phyloP scores from a whole-genome alignment of 2,113 vertebrate genomes.

The Columba livia region DNA sequence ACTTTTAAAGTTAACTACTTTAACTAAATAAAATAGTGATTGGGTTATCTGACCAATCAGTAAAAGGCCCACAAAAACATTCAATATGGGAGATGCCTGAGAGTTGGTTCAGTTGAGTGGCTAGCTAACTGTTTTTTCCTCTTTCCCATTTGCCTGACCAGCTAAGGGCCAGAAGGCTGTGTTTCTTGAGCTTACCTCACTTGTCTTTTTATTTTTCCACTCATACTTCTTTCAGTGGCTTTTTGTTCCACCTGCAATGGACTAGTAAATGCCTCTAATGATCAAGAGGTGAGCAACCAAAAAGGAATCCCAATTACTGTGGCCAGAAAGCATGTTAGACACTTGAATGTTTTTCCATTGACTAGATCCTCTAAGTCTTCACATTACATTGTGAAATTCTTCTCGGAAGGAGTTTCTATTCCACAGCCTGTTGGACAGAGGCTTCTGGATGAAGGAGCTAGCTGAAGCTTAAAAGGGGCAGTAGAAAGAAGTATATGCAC shows the following conservation, averaged over 20 bases:
- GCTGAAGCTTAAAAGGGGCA: not conserved
- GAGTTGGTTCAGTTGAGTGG: not conserved
- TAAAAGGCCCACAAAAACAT: not conserved
- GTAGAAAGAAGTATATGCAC: not conserved
- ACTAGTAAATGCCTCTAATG: not conserved
- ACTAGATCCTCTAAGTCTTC: not conserved
- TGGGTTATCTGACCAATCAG: not conserved
- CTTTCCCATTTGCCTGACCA: not conserved
- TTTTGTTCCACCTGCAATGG: not conserved
- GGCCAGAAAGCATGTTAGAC: not conserved
- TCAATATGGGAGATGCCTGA: not conserved
- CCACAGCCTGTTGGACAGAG: not conserved
- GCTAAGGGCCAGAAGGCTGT: not conserved
- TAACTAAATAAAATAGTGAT: not conserved
- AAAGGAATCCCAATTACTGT: not conserved
- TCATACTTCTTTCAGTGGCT: not conserved
- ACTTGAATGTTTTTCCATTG: not conserved
- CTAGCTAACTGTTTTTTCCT: not conserved
- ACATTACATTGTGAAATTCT: not conserved
- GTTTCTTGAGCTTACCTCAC: not conserved
- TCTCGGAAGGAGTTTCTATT: not conserved
- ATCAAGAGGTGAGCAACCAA: not conserved
- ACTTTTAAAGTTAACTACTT: not conserved
- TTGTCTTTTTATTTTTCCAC: not conserved
- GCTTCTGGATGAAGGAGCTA: not conserved